A percentile compares a stretch with the other conserved stretches of the same genome.
Evolutionary conservation across 2,888 invertebrate genomes (phyloP).

Genomic region (Crocallis elinguaria): DNA sequence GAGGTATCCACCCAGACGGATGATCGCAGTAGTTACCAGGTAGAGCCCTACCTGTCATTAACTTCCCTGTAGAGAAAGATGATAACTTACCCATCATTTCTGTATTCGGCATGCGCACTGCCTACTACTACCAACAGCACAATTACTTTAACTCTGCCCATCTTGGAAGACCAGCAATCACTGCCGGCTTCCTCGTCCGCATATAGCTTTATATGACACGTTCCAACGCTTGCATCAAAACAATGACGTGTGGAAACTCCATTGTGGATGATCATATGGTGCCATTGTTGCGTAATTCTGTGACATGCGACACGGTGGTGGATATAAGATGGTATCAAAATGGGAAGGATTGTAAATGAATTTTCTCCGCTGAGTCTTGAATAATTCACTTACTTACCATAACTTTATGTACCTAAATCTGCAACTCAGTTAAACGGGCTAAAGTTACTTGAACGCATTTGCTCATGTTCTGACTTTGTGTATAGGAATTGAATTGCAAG

Average conservation of each 20-base stretch:
- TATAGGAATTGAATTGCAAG: no score
- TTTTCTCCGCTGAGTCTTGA: constrained; percentile 22
- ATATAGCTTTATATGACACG: constrained; percentile 73
- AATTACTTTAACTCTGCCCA: constrained; percentile 52
- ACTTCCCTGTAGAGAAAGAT: not conserved
- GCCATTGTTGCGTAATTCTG: constrained; percentile 70
- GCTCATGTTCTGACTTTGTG: no score
- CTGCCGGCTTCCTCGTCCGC: constrained; percentile 60
- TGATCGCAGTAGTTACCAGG: no score
- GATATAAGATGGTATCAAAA: constrained; percentile 59
- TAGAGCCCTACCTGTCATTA: no score
- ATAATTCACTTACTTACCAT: not conserved
- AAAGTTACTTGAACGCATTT: no score
- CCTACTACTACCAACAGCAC: constrained; percentile 43
- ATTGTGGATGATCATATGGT: constrained; percentile 23
- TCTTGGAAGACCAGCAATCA: constrained; percentile 55
- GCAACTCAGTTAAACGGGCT: no score
- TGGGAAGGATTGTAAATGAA: constrained; percentile 50
- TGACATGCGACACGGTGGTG: constrained; percentile 51
- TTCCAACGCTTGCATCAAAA: constrained; percentile 70
- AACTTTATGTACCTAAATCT: no score
- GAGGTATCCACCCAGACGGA: no score
- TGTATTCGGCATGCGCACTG: constrained; percentile 58
- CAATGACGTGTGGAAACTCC: constrained; percentile 77
- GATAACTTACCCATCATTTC: constrained; percentile 69